Base-by-base conservation (phyloP, 2,888 invertebrate species). In the Pyrochroa serraticornis region DNA sequence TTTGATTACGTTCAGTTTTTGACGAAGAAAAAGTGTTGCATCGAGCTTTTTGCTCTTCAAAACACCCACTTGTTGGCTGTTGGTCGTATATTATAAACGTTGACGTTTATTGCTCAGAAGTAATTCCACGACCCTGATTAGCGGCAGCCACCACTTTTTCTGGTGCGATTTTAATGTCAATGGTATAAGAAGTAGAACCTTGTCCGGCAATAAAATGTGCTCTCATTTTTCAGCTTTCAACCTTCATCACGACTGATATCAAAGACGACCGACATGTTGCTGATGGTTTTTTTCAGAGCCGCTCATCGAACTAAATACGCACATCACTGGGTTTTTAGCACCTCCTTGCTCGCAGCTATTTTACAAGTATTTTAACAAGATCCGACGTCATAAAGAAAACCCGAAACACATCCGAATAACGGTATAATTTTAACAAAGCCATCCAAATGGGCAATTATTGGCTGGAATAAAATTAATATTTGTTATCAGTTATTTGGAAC, bases 311-410 rank as follows among this genome's bases (percentile, higher is more conserved):
- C 37, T 47, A 47, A 47, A 47, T 37, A 36, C 47, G 13, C 38
- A 38, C 38, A 22, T 22, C 22, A 22, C 22, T 22, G 22, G 22
- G 7, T 50, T 34, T 42, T 42, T 50, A 22, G 50, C 50, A 43
- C 37, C 43, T 51, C 32, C 22, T 35, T 33, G 39, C 32, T 39
- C 32, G 42, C 44, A 43, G 55, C 46, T 49, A 55, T 55, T 55
- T 55, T 49, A 48, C 48, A 44, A 49, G 55, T 55, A 55, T 55
- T 55, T 55, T 55, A 55, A 55, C 55, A 55, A 55, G 55, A 55
- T 43, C 22, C 22, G 5, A 22, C 22, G 48, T 48, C 48, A 37
- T 38, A 39, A 39, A 38, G 39, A 32, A 48, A 48, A 32, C 22
- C 5, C 22, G 22, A 5, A 5, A 22, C 22, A 22, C 2, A 3